Evolutionary conservation across 2,888 invertebrate genomes (phyloP), one percentile per base, ranked within the genome.

Genomic region (Aspidiotus destructor): DNA sequence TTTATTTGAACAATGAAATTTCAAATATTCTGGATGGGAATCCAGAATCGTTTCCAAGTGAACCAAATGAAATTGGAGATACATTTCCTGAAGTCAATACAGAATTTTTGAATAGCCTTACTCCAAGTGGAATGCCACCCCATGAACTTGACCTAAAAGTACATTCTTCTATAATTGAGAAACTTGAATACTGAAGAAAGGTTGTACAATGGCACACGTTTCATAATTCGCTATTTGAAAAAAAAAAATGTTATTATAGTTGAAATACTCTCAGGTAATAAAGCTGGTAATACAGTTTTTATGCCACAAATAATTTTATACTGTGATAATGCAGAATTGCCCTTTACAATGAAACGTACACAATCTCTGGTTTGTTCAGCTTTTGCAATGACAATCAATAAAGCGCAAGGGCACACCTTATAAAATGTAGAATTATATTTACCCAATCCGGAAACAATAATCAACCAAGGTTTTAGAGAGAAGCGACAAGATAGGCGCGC

Each of bases 91-190:
- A 55, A 10, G 55, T 55, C 2, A 10, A 13, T 17, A 55, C 16
- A 16, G 55, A 55, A 55, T 55, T 55, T 55, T 16, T 55, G 3
- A 55, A 55, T 55, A 16, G 55, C 16, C 16, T 17, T 5, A 55
- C 55, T 16, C 55, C 55, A 16, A 16, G 10, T 16, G 55, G 55
- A n/a, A 55, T 55, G 55, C n/a, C 55, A 2, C n/a, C 13, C 3
- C 55, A 55, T 7, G 16, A 55, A 55, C 17, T 55, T 10, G 5
- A 3, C 2, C 5, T 55, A 11, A 55, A 55, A 55, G 16, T 55
- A 16, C 3, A 7, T 15, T n/a, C n/a, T 16, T 15, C 7, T n/a
- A 55, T 55, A n/a, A 55, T 55, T n/a, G 7, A n/a, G 55, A 7
- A 55, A 55, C 17, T 15, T 55, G 16, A 55, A 55, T 55, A 17